Base-by-base conservation (phyloP, 2,888 invertebrate genomes). In the Teinopalpus imperialis region DNA sequence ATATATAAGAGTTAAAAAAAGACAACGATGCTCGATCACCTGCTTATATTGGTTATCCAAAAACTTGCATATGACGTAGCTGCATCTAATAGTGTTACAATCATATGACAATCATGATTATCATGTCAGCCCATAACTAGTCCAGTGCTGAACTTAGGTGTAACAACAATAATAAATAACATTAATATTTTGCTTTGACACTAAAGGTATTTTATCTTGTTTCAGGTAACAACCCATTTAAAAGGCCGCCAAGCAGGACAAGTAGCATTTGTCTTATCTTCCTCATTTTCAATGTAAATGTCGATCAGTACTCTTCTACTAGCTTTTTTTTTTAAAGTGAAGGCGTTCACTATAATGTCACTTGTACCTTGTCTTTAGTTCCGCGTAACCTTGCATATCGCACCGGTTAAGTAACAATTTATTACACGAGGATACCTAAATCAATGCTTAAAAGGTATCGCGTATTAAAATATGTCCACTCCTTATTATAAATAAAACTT, bases 301-400 rank as follows among this genome's bases (percentile, higher is more conserved):
- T 37, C 31, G 43, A 16, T 31, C 24, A 5, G 14, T 13, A 24
- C 10, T 36, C 36, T 26, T 30, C 4, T 5, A 39, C 14, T 21
- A 24, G 8, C 13, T 39, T 27, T 20, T 63, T n/a, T 56, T 63
- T 57, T 54, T 56, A 55, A 48, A 53, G 55, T 59, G 75, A 78
- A 76, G 75, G 80, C 52, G 59, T 66, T 64, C 73, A 20, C 52
- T 63, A 73, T 63, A 75, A 77, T 76, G 74, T 63, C 73, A 74
- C 66, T 74, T 63, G 73, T 56, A 53, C 26, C 60, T 58, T 13
- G 50, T 39, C 40, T 37, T 59, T 48, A 63, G 69, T 76, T 80
- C 76, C 71, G 74, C 40, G 36, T 71, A 63, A 54, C 81, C 81
- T 80, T 78, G 74, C 51, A 31, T 36, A 30, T 40, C 20, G n/a